phyloP scores from a whole-genome alignment of 53 echinoderm and acorn worm genomes.

The Actinopyga echinites region DNA sequence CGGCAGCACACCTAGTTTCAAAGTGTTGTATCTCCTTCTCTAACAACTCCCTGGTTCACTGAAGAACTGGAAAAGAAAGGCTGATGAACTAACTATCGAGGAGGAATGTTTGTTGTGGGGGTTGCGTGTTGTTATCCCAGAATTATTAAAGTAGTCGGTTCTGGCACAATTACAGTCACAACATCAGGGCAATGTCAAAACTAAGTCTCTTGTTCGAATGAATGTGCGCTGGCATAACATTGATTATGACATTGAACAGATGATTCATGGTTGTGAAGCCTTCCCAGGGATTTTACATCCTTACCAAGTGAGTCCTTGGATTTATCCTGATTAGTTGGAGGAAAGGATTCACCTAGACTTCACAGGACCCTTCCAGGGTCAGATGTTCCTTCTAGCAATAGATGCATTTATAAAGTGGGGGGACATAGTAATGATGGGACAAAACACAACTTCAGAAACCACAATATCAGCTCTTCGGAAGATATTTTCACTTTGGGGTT shows the following conservation, averaged over 20 bases:
- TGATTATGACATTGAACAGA: constrained; percentile 25
- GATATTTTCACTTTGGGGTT: constrained; percentile 24
- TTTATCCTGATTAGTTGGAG: neutral
- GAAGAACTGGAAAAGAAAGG: neutral
- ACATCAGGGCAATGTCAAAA: constrained; percentile 22
- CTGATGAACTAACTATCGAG: neutral
- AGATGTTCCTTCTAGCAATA: constrained; percentile 63
- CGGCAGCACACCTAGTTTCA: too few relatives aligned
- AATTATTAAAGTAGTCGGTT: neutral
- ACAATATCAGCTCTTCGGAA: constrained; percentile 2
- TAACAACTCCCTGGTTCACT: neutral
- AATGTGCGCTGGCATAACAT: constrained; percentile 37
- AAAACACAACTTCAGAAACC: constrained; percentile 43
- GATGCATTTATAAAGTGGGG: constrained; percentile 69
- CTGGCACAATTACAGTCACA: constrained; percentile 6
- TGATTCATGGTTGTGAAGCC: neutral
- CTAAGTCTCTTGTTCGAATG: constrained; percentile 28
- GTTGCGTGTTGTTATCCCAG: too few relatives aligned
- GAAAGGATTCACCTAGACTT: constrained; percentile 38
- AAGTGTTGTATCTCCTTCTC: too few relatives aligned
- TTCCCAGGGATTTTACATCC: neutral
- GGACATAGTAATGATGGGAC: constrained; percentile 45
- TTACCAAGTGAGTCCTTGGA: neutral
- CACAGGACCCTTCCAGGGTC: constrained; percentile 33
- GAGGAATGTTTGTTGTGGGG: too few relatives aligned